phyloP scores from a whole-genome alignment of 2,797 vertebrate genomes.

The Cichlasoma orientale region DNA sequence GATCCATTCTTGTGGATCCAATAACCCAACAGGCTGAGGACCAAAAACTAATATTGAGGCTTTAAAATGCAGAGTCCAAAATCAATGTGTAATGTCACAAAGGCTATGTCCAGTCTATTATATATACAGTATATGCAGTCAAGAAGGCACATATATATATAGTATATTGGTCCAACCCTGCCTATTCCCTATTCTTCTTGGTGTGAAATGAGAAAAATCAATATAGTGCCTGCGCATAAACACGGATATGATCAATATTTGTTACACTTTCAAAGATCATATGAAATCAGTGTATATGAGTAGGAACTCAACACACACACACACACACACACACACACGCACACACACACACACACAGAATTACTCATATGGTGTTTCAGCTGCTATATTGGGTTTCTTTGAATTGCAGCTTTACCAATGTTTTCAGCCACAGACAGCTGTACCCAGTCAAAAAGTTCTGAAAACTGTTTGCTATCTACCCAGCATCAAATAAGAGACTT shows the following conservation, averaged over 20 bases:
- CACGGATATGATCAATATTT: background rate
- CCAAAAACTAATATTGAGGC: background rate
- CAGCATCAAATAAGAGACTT: slow-evolving; percentile 2
- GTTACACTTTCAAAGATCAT: background rate
- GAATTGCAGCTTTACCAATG: background rate
- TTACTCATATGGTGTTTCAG: background rate
- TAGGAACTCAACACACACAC: background rate
- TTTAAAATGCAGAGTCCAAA: background rate
- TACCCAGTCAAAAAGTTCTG: background rate
- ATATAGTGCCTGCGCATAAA: background rate
- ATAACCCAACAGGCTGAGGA: background rate
- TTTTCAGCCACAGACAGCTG: background rate
- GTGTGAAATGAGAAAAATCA: background rate
- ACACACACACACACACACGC: too few species aligned
- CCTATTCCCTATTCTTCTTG: background rate
- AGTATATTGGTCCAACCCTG: background rate
- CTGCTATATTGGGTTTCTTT: background rate
- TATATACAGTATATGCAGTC: background rate
- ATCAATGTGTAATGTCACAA: background rate
- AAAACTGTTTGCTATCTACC: background rate
- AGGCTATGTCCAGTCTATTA: background rate
- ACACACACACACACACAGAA: background rate
- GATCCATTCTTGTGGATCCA: too few species aligned
- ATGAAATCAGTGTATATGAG: background rate
- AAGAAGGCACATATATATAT: background rate